Percentiles rank a stretch among this genome's conserved stretches.
Conservation (phyloP, 2,797 vertebrate species). For the Rallus crepitans region DNA sequence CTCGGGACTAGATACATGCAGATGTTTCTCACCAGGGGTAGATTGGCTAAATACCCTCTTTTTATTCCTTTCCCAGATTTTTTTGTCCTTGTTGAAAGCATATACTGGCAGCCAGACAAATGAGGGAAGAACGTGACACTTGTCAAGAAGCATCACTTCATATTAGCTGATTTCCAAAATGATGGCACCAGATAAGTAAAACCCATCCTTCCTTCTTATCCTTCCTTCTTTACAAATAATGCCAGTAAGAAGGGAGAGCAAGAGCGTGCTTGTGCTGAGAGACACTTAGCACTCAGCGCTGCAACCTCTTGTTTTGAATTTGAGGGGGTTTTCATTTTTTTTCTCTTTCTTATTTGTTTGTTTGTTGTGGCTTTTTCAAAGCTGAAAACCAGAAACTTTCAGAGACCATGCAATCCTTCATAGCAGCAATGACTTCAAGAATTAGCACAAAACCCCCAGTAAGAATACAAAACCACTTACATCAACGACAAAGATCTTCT, state of each 20-base stretch:
- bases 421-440: constrained; percentile 29
- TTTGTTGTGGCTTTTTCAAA: not conserved
- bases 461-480: constrained; percentile 78
- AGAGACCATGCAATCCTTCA: constrained; percentile 1
- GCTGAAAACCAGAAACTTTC: not conserved
- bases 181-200: not conserved
- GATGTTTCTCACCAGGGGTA: not conserved
- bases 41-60: not conserved
- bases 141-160: not conserved
- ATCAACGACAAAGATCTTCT: constrained; percentile 86
- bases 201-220: not conserved
- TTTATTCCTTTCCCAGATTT: not conserved
- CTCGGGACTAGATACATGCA: not conserved
- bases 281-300: not conserved
- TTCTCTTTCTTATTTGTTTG: not conserved
- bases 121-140: rapidly evolving
- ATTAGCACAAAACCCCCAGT: not conserved
- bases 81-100: not conserved
- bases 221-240: not conserved
- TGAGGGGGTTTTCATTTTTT: not conserved
- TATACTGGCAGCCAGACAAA: not conserved
- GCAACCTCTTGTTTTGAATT: not conserved
- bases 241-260: not conserved
- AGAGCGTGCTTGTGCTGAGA: not conserved
- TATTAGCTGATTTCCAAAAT: not conserved